These are phyloP conservation scores for Agapornis canus DNA, from an alignment of 2,797 vertebrate genomes.

Conservation along the genomic window DNA sequence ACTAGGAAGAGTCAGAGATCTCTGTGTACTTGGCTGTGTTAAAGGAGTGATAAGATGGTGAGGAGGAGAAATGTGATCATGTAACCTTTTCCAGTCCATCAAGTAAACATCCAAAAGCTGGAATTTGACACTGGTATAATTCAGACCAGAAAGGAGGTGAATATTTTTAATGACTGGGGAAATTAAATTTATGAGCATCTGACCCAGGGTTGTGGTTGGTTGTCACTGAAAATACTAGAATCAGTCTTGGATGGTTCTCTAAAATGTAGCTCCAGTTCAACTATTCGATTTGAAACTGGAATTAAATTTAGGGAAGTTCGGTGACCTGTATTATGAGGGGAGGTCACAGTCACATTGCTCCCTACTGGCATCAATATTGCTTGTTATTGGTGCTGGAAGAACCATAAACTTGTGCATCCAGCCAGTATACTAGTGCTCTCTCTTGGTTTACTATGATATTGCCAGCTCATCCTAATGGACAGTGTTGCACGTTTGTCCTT, in stretches of 20 bases:
- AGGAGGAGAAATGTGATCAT: neutral
- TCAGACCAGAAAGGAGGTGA: conserved; percentile 52
- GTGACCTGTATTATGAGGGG: neutral
- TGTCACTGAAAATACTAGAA: conserved; percentile 19
- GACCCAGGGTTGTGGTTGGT: neutral
- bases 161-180: conserved; percentile 37
- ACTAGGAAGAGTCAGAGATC: neutral
- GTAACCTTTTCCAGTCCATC: neutral
- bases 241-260: neutral
- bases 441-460: neutral
- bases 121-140: conserved; percentile 38
- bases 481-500: neutral
- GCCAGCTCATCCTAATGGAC: neutral
- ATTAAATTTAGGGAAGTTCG: conserved; percentile 1
- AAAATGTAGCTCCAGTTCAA: neutral
- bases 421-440: neutral
- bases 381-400: neutral
- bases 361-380: neutral
- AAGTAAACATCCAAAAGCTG: neutral
- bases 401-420: neutral
- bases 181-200: conserved; percentile 22
- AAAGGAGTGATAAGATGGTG: neutral
- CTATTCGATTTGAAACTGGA: conserved; percentile 17
- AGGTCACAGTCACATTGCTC: neutral
- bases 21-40: neutral